Evolutionary conservation across 2,113 vertebrate species (phyloP), one percentile per base, ranked within the genome.

Genomic region (Gracilinanus agilis): DNA sequence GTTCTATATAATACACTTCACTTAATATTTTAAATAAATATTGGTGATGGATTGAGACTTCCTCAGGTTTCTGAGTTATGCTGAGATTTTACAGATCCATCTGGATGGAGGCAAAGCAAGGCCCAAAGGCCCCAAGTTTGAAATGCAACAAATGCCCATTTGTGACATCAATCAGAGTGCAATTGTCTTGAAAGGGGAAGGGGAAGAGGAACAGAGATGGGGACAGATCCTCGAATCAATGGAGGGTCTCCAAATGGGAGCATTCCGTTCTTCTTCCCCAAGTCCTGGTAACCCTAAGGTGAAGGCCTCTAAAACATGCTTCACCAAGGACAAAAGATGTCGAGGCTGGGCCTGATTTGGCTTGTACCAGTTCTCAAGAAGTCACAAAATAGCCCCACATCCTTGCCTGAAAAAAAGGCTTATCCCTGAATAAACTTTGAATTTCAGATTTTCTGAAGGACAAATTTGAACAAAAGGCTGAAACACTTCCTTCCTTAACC

Each of bases 151-250:
- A 67, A 95, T 58, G n/a, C 90, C 93, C 89, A 58, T 11, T n/a
- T 94, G 95, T 93, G 95, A 96, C 94, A 96, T 95, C 61, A 91
- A 96, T 94, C 61, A 92, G 88, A 91, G 95, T 90, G 92, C 67
- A 83, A 11, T 83, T 83, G 92, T 94, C 96, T 96, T 92, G 55
- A 90, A 91, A 55, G 91, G 92, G 90, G 90, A 49, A 3, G 27
- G n/a, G 89, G 12, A 44, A 24, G 49, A 23, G 10, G 54, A 16
- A 54, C 11, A 34, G 90, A 21, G 3, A 89, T 23, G 40, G 93
- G 92, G 53, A 90, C 61, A 89, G 91, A 49, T 61, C 53, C 91
- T 53, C 34, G 24, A 34, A 92, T 49, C 54, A 93, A 24, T 44
- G 19, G 75, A 24, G 34, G 54, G 40, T 93, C 11, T 55, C 34